Base-by-base conservation (phyloP, 64 coral and sea anemone genomes). In the Pocillopora verrucosa region DNA sequence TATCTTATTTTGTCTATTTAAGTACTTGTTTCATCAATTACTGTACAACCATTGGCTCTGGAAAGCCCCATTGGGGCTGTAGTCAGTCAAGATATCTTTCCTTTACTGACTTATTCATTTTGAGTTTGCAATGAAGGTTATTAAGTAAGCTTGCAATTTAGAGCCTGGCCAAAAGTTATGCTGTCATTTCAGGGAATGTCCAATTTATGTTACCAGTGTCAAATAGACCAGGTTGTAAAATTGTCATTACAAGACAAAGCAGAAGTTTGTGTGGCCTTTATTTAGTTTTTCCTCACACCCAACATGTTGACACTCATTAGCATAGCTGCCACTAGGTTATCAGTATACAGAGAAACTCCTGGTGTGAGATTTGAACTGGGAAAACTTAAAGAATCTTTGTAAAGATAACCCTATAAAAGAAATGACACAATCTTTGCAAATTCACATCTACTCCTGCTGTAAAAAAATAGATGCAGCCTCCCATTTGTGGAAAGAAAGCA, bases 361-460 rank as follows among this genome's bases (percentile, higher is more conserved):
- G 26, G 61, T 58, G 6, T 17, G n/a, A 19, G 13, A 70, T 56
- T 22, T 72, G 36, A 14, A 56, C 65, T 41, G 41, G 19, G 65
- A 10, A 41, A 56, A 72, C 20, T 9, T 20, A 26, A 57, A 72
- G 37, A 70, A 30, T 72, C n/a, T 51, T 58, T 57, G 19, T 56
- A 68, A 34, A 36, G 35, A 79, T 20, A 1, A 26, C 19, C 37
- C 82, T 20, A 37, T 64, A 81, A 24, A 81, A 61, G 41, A 81
- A 81, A 37, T 37, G 79, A 81, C 82, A 26, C 9, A 85, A 56
- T 77, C 19, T 85, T 70, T 85, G 17, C 82, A 34, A 72, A 65
- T 85, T 41, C 82, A 72, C 64, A 51, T 83, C 80, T 51, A 38
- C 13, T 81, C 30, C 5, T 63, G 26, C 15, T 60, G 11, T 17